A percentile compares a stretch with the other conserved stretches of the same genome.
Evolutionary conservation across 2,888 invertebrate species (phyloP).

Genomic region (Hyposoter dolosus): DNA sequence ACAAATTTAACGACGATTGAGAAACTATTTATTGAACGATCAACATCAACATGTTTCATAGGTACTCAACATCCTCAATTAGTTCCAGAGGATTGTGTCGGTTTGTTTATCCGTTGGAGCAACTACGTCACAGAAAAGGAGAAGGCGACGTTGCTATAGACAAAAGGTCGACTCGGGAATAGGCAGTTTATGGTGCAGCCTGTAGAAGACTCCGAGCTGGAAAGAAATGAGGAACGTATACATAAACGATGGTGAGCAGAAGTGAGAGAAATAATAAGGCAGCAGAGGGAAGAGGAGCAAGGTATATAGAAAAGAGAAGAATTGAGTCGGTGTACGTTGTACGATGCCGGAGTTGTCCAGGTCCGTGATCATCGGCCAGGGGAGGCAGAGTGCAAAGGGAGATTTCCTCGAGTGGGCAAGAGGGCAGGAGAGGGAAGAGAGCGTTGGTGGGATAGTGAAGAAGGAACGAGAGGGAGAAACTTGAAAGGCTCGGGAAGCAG

Average conservation of each 20-base stretch:
- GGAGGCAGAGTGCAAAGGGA: conserved; percentile 46
- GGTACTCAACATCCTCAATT: background rate
- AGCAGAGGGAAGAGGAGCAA: conserved; percentile 20
- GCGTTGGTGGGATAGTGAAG: conserved; percentile 38
- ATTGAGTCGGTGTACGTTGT: conserved; percentile 53
- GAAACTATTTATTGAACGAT: no score
- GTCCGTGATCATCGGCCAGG: conserved; percentile 48
- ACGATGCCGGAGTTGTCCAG: conserved; percentile 49
- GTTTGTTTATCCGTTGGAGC: background rate
- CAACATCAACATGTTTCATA: no score
- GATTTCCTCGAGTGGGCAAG: conserved; percentile 5
- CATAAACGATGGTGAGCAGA: background rate
- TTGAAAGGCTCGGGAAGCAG: conserved; percentile 51
- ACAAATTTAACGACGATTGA: no score
- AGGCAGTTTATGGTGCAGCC: conserved; percentile 20
- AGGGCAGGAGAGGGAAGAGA: background rate
- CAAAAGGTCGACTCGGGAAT: background rate
- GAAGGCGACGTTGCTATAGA: background rate
- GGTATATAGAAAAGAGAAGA: conserved; percentile 43
- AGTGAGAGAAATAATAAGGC: conserved; percentile 25
- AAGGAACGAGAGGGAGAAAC: conserved; percentile 44
- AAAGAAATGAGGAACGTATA: conserved; percentile 51
- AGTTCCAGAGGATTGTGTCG: background rate
- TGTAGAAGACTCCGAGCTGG: conserved; percentile 38
- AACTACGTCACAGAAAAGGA: background rate